A percentile compares a stretch with the other conserved stretches of the same genome.
These are phyloP conservation scores for Poecile atricapillus DNA, from an alignment of 2,113 vertebrate genomes.

Conservation along the genomic window DNA sequence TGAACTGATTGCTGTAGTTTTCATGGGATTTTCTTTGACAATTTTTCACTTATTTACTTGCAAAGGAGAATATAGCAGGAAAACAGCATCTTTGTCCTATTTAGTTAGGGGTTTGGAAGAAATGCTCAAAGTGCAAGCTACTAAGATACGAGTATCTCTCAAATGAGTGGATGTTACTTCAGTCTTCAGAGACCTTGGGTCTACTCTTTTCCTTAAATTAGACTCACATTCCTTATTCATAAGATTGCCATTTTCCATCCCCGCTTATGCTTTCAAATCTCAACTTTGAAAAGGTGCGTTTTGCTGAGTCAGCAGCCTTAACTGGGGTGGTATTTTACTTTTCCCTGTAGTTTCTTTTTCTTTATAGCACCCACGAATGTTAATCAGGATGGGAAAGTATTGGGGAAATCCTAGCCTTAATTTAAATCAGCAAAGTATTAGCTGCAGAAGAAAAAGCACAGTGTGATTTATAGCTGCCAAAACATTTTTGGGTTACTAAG, in stretches of 20 bases:
- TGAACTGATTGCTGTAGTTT: not conserved
- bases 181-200: not conserved
- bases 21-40: not conserved
- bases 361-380: not conserved
- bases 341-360: not conserved
- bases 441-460: not conserved
- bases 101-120: not conserved
- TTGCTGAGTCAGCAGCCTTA: slow-evolving; percentile 21
- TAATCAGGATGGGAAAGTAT: not conserved
- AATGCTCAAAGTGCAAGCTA: not conserved
- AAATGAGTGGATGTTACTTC: not conserved
- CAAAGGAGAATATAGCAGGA: not conserved
- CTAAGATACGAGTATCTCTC: not conserved
- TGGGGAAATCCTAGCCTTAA: not conserved
- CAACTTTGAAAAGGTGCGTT: not conserved
- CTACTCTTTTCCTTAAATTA: slow-evolving; percentile 10
- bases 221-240: slow-evolving; percentile 32
- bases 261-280: not conserved
- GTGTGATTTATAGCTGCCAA: slow-evolving; percentile 41
- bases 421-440: not conserved
- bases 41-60: not conserved
- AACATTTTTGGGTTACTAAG: slow-evolving; percentile 59
- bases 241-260: not conserved
- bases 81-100: not conserved
- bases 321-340: not conserved